phyloP scores from a whole-genome alignment of 2,113 vertebrate species.

The Synchiropus splendidus region DNA sequence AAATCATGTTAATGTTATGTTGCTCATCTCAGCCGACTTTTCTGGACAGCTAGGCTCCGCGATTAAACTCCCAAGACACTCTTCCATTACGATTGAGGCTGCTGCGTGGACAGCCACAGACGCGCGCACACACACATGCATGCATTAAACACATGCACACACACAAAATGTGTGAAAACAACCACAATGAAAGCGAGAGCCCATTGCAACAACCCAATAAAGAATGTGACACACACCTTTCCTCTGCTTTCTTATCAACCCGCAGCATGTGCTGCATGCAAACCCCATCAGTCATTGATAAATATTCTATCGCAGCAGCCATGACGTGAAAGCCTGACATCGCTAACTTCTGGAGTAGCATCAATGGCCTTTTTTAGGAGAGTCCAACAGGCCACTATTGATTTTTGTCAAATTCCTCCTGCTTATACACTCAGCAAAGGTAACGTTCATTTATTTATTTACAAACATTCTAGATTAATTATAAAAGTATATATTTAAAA shows the following conservation, averaged over 20 bases:
- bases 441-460: too few relatives aligned
- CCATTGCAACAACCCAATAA: constrained; percentile 22
- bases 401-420: too few relatives aligned
- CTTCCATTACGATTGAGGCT: constrained; percentile 49
- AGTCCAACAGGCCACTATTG: too few relatives aligned
- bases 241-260: constrained; percentile 38
- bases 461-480: too few relatives aligned
- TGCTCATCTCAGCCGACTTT: constrained; percentile 35
- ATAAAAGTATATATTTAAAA: too few relatives aligned
- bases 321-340: too few relatives aligned
- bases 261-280: constrained; percentile 27
- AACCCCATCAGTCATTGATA: background rate
- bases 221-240: constrained; percentile 24
- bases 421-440: too few relatives aligned
- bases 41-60: constrained; percentile 26
- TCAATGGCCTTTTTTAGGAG: too few relatives aligned
- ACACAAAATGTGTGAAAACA: constrained; percentile 3
- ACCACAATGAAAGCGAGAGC: constrained; percentile 3
- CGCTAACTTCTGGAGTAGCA: too few relatives aligned
- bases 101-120: constrained; percentile 19
- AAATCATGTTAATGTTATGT: constrained; percentile 13
- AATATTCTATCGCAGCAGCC: too few relatives aligned
- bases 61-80: constrained; percentile 62
- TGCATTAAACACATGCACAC: constrained; percentile 3
- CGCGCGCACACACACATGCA: background rate